Evolutionary conservation across 2,113 vertebrate species (phyloP).

Genomic region (Euleptes europaea): DNA sequence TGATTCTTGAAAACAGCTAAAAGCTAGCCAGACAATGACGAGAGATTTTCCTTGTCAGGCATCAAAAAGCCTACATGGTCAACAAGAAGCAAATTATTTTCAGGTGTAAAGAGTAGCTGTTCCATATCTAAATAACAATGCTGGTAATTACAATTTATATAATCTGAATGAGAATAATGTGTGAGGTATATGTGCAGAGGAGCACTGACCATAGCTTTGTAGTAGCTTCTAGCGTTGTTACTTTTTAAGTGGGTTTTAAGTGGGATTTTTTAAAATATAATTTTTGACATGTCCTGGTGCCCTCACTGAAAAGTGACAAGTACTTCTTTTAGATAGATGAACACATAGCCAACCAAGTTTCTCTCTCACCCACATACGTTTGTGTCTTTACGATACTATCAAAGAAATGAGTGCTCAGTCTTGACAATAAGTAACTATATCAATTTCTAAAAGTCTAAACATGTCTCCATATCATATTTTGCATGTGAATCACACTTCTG

Average conservation of each 20-base stretch:
- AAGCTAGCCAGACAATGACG: conserved; percentile 71
- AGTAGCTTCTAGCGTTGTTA: neutral
- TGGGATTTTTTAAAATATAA: too few species aligned
- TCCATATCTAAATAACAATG: conserved; percentile 66
- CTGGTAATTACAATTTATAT: conserved; percentile 70
- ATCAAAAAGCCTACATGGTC: conserved; percentile 60
- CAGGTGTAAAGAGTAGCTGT: conserved; percentile 59
- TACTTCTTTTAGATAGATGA: neutral
- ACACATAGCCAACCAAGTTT: neutral
- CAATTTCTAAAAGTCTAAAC: neutral
- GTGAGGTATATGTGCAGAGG: conserved; percentile 53
- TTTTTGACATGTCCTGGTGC: neutral
- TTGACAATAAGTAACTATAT: neutral
- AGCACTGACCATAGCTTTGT: neutral
- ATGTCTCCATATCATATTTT: neutral
- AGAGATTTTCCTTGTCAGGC: conserved; percentile 75
- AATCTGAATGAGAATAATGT: conserved; percentile 62
- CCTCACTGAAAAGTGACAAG: neutral
- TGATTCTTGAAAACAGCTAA: conserved; percentile 73
- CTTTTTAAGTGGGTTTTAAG: neutral
- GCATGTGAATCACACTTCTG: neutral
- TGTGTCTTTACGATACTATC: neutral
- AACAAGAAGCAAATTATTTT: conserved; percentile 49
- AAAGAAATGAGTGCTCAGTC: neutral
- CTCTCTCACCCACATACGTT: too few species aligned